Base-by-base conservation (phyloP, 2,797 vertebrate genomes). In the Myiotriccus ornatus region DNA sequence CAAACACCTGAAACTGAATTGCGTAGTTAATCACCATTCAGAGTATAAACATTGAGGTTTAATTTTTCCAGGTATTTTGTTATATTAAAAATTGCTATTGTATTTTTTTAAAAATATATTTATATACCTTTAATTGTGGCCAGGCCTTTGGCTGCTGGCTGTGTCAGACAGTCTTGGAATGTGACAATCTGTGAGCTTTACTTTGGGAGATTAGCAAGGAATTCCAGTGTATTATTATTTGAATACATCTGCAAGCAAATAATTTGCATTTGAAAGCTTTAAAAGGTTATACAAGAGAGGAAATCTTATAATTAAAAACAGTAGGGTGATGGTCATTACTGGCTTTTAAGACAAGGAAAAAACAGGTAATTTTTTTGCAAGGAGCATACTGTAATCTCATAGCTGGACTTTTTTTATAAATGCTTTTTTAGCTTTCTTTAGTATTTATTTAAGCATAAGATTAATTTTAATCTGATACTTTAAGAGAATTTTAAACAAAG, bases 401-500 rank as follows among this genome's bases (percentile, higher is more conserved):
- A 47, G 65, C 44, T 68, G 19, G 22, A 13, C 32, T 68, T 90
- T 50, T 35, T 75, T 80, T 88, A 65, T 21, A 59, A 87, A 70
- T 39, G 10, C 6, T 43, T 77, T 69, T 78, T 55, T 44, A 75
- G n/a, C 69, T 91, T 93, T 76, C 53, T 56, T 87, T 75, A 67
- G 22, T 87, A 71, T 88, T 90, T 93, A 75, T 83, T 94, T 93
- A 86, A 90, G 44, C 14, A 20, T 63, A 82, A 93, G 80, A 82
- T 82, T 90, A 56, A 64, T 56, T 59, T 91, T 68, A 88, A 90
- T 90, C 83, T 69, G 85, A 79, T 93, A 62, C 50, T 96, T 44
- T 62, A 78, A 75, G 82, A 88, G 83, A 88, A 35, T 88, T 92
- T 93, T 84, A 88, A 96, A 90, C 81, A 81, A 84, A 83, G 59